Evolutionary conservation across 2,888 invertebrate species (phyloP), one percentile per base, ranked within the genome.

Genomic region (Melinopterus prodromus): DNA sequence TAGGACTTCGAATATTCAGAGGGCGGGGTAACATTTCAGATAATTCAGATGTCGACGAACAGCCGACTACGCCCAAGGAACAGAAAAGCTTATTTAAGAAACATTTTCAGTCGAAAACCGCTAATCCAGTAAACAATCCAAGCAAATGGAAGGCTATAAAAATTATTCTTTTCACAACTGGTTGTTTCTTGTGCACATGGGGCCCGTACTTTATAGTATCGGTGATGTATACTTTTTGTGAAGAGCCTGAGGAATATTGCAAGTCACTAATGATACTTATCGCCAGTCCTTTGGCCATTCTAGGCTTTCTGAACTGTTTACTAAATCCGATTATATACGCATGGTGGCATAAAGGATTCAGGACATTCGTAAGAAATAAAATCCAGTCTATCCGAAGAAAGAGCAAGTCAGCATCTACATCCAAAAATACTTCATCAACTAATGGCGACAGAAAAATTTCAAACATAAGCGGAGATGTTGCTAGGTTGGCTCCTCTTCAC

Each of bases 321-420:
- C 84, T 93, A 0, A 93, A 93, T 86, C 94, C 94, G 0, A 86
- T 94, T 35, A 93, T 94, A 82, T 94, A 93, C 84, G 93, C 93
- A 0, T 94, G 93, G 93, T 94, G 93, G 93, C 93, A 94, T 86
- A 93, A 92, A 86, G 93, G 93, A 0, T 94, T 93, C 84, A 90
- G 93, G 84, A 90, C 86, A 78, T 91, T 90, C 15, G 87, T 92
- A 1, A 90, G 86, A 83, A 88, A 86, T 83, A 88, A 90, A 76
- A 88, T 90, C 77, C 83, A 84, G 70, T 82, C 81, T 15, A 80
- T 84, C 6, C 80, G 82, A 38, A 80, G 80, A 81, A 79, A 78
- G 76, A 78, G 82, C 77, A 82, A 37, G 35, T 76, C 77, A 37
- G 75, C 16, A 35, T 26, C 37, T 75, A 78, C 75, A 78, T 80